A percentile compares a stretch with the other conserved stretches of the same genome.
Evolutionary conservation across 1,140 invertebrate species (phyloP).

Genomic region (Bradysia coprophila): DNA sequence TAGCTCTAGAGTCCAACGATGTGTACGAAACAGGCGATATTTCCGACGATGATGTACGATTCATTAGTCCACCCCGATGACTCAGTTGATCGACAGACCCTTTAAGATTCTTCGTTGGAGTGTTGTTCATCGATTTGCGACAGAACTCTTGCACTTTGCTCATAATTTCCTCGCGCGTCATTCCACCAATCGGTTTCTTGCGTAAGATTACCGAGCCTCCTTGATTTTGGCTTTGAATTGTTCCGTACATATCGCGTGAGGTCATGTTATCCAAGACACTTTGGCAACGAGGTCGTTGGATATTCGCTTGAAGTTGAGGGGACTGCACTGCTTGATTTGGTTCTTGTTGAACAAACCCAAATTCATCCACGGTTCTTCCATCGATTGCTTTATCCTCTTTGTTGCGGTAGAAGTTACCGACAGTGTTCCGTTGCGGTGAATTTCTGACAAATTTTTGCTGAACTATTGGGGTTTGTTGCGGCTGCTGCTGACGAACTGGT

Average conservation of each 20-base stretch:
- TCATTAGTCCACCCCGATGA: neutral
- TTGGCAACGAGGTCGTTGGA: slow-evolving; percentile 10
- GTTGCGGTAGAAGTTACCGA: slow-evolving; percentile 10
- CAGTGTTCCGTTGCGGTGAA: slow-evolving; percentile 17
- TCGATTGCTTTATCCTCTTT: slow-evolving; percentile 8
- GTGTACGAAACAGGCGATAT: slow-evolving; percentile 20
- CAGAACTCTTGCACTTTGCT: slow-evolving; percentile 23
- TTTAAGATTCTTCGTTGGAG: slow-evolving; percentile 7
- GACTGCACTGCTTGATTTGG: neutral
- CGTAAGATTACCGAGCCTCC: slow-evolving; percentile 7
- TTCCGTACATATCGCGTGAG: neutral
- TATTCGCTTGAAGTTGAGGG: neutral
- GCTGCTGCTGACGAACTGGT: neutral
- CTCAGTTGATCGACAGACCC: slow-evolving; percentile 12
- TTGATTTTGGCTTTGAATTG: slow-evolving; percentile 3
- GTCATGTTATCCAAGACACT: slow-evolving; percentile 17
- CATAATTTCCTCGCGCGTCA: slow-evolving; percentile 20
- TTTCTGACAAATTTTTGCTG: slow-evolving; percentile 8
- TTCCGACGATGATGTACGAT: slow-evolving; percentile 7
- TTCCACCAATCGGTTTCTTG: slow-evolving; percentile 8
- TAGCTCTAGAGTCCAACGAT: slow-evolving; percentile 11
- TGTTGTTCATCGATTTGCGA: slow-evolving; percentile 16
- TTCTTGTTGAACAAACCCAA: neutral
- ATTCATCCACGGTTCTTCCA: slow-evolving; percentile 8
- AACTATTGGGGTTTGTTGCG: neutral